Evolutionary conservation across 2,797 vertebrate genomes (phyloP), one percentile per base, ranked within the genome.

Genomic region (Spheniscus humboldti): DNA sequence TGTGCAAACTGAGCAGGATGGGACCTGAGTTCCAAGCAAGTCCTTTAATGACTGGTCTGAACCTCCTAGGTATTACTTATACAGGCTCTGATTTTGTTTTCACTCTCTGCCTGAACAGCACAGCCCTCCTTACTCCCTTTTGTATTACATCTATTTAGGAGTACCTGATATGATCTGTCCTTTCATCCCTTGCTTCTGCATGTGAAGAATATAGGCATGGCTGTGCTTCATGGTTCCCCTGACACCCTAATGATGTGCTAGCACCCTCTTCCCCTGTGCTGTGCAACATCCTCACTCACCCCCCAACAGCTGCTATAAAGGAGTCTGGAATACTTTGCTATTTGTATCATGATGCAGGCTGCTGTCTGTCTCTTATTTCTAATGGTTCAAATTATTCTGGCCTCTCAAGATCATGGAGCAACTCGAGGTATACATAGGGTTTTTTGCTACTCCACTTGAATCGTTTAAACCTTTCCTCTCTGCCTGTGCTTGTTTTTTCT

Each of bases 401-500:
- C 45, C 60, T 88, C 87, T 90, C 60, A 90, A 94, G 47, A 92
- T 69, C 80, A 73, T 20, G 60, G 57, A 53, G 25, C 20, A 87
- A 91, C 76, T 53, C 84, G 57, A 88, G 73, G 50, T 55, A 53
- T 78, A 83, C 59, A 18, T 3, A 50, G 43, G 9, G 13, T 78
- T 96, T 96, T 92, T 63, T 86, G 41, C 41, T 47, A 56, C 52
- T 89, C 43, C 20, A 16, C 52, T 83, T 73, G 52, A 85, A 67
- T 56, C n/a, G 37, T 90, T 96, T 88, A 93, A 94, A 82, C 16
- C 37, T 91, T 90, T 96, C 75, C 20, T 91, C 57, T 86, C 66
- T 74, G 59, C 23, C 47, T 91, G 50, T 56, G 39, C 33, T 92
- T 66, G 59, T 47, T 71, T 73, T 85, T 89, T 79, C 73, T 52